phyloP scores from a whole-genome alignment of 2,113 vertebrate genomes.

The Salvator merianae region DNA sequence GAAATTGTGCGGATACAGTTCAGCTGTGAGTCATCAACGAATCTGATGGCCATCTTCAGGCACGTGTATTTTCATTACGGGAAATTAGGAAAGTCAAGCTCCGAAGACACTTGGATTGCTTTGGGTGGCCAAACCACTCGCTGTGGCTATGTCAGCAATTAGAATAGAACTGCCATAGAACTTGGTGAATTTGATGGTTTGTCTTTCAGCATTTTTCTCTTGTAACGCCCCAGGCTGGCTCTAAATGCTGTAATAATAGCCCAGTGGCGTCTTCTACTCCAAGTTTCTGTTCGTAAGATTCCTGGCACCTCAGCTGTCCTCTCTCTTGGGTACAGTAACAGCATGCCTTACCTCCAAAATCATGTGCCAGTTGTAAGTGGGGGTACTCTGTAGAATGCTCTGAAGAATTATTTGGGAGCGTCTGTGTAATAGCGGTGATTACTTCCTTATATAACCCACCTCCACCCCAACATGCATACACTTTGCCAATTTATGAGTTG shows the following conservation, averaged over 20 bases:
- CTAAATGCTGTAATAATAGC: background rate
- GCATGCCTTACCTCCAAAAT: background rate
- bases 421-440: background rate
- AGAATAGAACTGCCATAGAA: too few species aligned
- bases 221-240: background rate
- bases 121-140: background rate
- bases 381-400: background rate
- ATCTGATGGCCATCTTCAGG: background rate
- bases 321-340: too few species aligned
- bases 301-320: background rate
- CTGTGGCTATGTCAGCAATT: background rate
- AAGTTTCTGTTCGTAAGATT: background rate
- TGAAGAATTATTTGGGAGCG: background rate
- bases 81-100: background rate
- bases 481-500: background rate
- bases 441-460: background rate
- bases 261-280: background rate
- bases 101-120: background rate
- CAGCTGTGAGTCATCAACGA: background rate
- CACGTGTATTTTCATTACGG: background rate
- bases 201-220: background rate
- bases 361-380: too few species aligned
- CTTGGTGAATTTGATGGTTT: background rate
- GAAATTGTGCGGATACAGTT: background rate
- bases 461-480: background rate